Conservation (phyloP, 1,140 invertebrate genomes). For the Zaprionus tsacasi region DNA sequence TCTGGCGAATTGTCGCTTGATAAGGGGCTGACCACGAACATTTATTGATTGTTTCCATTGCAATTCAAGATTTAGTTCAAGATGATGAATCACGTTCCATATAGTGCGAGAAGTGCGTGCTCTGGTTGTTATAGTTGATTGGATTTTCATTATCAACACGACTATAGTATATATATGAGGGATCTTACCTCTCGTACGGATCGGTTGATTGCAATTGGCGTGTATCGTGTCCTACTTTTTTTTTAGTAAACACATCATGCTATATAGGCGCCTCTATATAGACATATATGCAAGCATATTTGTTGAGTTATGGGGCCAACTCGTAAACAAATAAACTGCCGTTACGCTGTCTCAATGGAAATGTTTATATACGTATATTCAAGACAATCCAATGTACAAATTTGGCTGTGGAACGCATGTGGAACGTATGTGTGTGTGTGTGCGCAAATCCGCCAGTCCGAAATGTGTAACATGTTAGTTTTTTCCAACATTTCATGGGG, state of each 20-base stretch:
- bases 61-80: constrained; percentile 72
- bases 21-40: constrained; percentile 19
- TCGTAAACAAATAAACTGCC: constrained; percentile 68
- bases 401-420: constrained; percentile 29
- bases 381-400: constrained; percentile 12
- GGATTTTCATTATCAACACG: constrained; percentile 10
- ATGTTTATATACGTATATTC: constrained; percentile 24
- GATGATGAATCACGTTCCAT: constrained; percentile 45
- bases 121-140: background rate
- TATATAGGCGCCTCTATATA: constrained; percentile 9
- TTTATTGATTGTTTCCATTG: constrained; percentile 47
- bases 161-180: background rate
- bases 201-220: background rate
- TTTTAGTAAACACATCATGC: background rate
- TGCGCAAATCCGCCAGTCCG: background rate
- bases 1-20: constrained; percentile 10
- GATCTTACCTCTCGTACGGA: background rate
- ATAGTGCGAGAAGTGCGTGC: background rate
- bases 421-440: constrained; percentile 2
- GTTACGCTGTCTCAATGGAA: constrained; percentile 56
- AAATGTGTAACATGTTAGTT: constrained; percentile 15
- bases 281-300: constrained; percentile 22
- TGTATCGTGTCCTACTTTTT: constrained; percentile 1
- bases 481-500: background rate
- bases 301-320: constrained; percentile 67